Evolutionary conservation across 2,797 vertebrate species (phyloP).

Genomic region (Notolepis coatsorum): DNA sequence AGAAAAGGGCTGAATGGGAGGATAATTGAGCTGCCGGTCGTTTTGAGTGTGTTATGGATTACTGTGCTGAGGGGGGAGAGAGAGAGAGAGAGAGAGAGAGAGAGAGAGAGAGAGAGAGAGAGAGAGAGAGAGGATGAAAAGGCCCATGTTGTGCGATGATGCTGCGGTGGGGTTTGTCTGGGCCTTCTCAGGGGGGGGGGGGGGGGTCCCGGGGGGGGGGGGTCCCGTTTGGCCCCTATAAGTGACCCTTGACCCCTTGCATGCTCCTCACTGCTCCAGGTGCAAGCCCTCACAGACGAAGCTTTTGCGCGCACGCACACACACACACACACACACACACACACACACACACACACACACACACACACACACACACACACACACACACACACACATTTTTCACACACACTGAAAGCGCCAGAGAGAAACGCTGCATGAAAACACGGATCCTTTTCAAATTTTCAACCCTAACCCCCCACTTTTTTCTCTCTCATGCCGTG

Average conservation of each 20-base stretch:
- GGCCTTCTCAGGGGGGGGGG: conserved; percentile 80
- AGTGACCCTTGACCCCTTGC: conserved; percentile 84
- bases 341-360: conserved; percentile 1
- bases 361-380: neutral
- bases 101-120: conserved; percentile 71
- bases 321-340: conserved; percentile 12
- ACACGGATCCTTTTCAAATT: conserved; percentile 58
- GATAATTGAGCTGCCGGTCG: conserved; percentile 86
- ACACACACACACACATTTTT: conserved; percentile 48
- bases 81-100: conserved; percentile 7
- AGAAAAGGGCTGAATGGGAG: conserved; percentile 77
- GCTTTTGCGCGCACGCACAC: conserved; percentile 61
- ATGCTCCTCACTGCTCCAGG: conserved; percentile 87
- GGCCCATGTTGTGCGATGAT: conserved; percentile 82
- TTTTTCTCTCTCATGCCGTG: conserved; percentile 44
- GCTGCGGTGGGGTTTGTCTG: conserved; percentile 86
- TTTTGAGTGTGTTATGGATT: conserved; percentile 91
- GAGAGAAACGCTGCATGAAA: conserved; percentile 49
- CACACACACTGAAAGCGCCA: conserved; percentile 50
- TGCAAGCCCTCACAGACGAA: conserved; percentile 83
- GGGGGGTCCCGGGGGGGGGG: conserved; percentile 78
- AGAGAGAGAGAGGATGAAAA: conserved; percentile 55
- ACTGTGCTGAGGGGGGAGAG: conserved; percentile 49
- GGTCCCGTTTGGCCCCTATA: conserved; percentile 85
- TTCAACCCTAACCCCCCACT: conserved; percentile 9